These are phyloP conservation scores for Lasioglossum baleicum DNA, from an alignment of 1,140 invertebrate species.

Conservation along the genomic window DNA sequence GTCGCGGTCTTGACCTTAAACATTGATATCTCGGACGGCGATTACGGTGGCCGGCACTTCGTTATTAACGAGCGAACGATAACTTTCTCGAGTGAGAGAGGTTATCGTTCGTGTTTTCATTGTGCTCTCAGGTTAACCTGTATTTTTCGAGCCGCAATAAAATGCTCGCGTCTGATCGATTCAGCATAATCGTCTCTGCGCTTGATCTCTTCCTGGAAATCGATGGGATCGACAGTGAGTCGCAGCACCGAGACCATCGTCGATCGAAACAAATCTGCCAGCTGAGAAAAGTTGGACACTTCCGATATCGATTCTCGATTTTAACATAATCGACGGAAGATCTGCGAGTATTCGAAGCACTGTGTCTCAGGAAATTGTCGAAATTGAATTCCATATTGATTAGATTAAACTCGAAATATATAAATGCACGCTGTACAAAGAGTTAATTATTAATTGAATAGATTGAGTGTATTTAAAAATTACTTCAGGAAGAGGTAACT, in stretches of 20 bases:
- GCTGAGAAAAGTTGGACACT: too few relatives aligned
- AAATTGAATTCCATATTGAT: too few relatives aligned
- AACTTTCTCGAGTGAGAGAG: background rate
- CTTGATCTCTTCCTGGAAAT: slow-evolving; percentile 52
- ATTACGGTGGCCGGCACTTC: slow-evolving; percentile 8
- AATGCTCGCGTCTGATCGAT: slow-evolving; percentile 42
- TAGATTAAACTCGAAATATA: too few relatives aligned
- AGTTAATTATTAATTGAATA: too few relatives aligned
- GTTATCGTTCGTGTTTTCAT: slow-evolving; percentile 2
- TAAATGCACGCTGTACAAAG: too few relatives aligned
- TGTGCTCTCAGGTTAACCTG: slow-evolving; percentile 53
- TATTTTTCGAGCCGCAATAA: slow-evolving; percentile 66
- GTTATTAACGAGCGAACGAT: slow-evolving; percentile 25
- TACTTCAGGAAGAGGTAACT: too few relatives aligned
- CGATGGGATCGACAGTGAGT: slow-evolving; percentile 31
- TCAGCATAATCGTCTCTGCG: slow-evolving; percentile 42
- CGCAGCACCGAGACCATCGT: slow-evolving; percentile 56
- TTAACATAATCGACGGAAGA: too few relatives aligned
- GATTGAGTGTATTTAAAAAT: too few relatives aligned
- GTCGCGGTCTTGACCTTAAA: slow-evolving; percentile 35
- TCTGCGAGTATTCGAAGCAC: too few relatives aligned
- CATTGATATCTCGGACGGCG: background rate
- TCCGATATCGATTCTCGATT: too few relatives aligned
- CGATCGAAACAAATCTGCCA: too few relatives aligned
- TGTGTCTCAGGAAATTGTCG: too few relatives aligned